These are phyloP conservation scores for Isurus oxyrinchus DNA, from an alignment of 2,113 vertebrate species.

Conservation along the genomic window DNA sequence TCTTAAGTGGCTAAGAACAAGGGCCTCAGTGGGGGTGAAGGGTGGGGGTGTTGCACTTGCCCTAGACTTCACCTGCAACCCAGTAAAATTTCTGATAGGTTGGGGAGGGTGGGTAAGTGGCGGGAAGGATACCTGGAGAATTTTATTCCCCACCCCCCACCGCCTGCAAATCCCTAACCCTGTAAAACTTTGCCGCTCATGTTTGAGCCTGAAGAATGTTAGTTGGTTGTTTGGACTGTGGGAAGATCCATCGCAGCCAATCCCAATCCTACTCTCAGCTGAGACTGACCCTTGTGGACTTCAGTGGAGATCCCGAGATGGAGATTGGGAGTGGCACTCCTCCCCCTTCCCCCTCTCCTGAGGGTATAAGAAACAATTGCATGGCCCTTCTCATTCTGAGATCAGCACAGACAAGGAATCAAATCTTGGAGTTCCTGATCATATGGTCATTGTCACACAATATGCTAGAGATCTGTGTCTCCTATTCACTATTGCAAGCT, in stretches of 20 bases:
- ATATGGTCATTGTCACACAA: not conserved
- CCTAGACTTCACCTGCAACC: no score
- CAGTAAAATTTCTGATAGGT: not conserved
- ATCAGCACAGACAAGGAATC: not conserved
- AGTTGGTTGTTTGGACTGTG: not conserved
- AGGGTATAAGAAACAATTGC: not conserved
- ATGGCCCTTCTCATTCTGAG: not conserved
- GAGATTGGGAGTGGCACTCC: not conserved
- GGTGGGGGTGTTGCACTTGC: no score
- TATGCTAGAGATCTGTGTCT: not conserved
- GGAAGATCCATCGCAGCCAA: not conserved
- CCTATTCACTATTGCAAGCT: not conserved
- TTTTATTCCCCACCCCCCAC: no score
- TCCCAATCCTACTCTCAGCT: not conserved
- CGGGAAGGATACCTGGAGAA: no score
- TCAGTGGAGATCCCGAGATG: not conserved
- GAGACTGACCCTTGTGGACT: not conserved
- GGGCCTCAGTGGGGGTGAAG: no score
- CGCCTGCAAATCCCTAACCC: not conserved
- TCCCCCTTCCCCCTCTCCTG: not conserved
- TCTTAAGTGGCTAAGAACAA: not conserved
- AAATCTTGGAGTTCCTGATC: not conserved
- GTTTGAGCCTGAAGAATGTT: not conserved
- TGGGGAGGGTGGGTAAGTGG: not conserved
- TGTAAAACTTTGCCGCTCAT: not conserved